Conservation (phyloP, 2,888 invertebrate species). For the Gonocerus acuteangulatus region DNA sequence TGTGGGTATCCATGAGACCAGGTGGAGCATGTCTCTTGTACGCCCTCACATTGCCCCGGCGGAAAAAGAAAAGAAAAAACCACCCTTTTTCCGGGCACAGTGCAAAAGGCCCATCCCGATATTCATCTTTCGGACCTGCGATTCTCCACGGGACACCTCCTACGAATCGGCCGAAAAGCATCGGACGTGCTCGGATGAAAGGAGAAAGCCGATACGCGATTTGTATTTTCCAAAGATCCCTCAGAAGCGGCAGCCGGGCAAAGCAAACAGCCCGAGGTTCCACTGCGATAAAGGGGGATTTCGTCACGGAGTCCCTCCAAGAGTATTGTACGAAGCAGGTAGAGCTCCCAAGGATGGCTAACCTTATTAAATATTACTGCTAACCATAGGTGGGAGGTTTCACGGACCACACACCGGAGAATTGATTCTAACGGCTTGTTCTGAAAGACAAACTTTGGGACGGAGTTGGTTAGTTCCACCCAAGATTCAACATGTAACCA, state of each 20-base stretch:
- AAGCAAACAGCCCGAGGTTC: background rate
- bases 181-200: background rate
- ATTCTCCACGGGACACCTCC: background rate
- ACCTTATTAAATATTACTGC: too few relatives aligned
- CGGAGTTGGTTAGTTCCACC: too few relatives aligned
- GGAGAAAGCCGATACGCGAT: background rate
- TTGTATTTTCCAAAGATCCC: background rate
- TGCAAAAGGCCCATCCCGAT: background rate
- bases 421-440: background rate
- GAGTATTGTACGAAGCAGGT: background rate
- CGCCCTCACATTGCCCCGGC: background rate
- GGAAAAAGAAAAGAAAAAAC: background rate
- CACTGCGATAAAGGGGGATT: background rate
- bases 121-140: background rate
- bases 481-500: too few relatives aligned
- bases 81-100: background rate
- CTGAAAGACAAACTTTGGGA: too few relatives aligned
- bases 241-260: too few relatives aligned
- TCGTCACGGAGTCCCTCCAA: background rate
- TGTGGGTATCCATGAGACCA: background rate
- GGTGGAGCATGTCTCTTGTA: background rate
- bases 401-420: conserved; percentile 1
- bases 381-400: background rate
- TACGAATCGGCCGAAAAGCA: background rate
- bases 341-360: background rate